phyloP scores from a whole-genome alignment of 2,113 vertebrate genomes.

The Tetraodon nigroviridis region DNA sequence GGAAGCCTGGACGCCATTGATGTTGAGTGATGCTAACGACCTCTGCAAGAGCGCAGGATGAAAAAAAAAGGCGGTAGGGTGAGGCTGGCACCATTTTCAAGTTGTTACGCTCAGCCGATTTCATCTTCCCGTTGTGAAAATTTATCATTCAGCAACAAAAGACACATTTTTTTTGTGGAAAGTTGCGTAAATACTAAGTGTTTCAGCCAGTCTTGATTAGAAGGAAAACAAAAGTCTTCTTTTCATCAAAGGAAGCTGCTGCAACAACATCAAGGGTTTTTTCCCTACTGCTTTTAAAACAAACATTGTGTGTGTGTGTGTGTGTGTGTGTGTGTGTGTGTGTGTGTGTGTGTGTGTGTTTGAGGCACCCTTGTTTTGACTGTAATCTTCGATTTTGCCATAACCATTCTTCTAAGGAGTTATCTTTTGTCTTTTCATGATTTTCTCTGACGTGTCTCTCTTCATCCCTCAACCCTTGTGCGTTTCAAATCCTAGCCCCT shows the following conservation, averaged over 20 bases:
- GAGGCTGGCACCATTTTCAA: conserved; percentile 26
- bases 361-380: no score
- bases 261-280: conserved; percentile 40
- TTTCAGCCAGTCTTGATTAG: conserved; percentile 51
- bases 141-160: not conserved
- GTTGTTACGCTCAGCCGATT: not conserved
- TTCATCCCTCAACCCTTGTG: conserved; percentile 23
- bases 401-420: conserved; percentile 5
- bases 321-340: no score
- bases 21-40: conserved; percentile 61
- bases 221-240: conserved; percentile 43
- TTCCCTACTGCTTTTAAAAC: not conserved
- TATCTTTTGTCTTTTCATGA: conserved; percentile 1
- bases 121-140: not conserved
- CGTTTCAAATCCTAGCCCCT: not conserved
- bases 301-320: no score
- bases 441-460: conserved; percentile 15
- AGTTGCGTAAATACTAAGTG: not conserved
- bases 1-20: conserved; percentile 42
- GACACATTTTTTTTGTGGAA: not conserved
- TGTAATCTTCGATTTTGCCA: conserved; percentile 22
- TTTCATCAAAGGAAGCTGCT: conserved; percentile 63
- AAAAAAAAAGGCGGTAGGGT: conserved; percentile 21
- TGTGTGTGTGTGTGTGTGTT: no score
- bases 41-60: conserved; percentile 9